Evolutionary conservation across 2,113 vertebrate species (phyloP), one percentile per base, ranked within the genome.

Genomic region (Oriolus oriolus): DNA sequence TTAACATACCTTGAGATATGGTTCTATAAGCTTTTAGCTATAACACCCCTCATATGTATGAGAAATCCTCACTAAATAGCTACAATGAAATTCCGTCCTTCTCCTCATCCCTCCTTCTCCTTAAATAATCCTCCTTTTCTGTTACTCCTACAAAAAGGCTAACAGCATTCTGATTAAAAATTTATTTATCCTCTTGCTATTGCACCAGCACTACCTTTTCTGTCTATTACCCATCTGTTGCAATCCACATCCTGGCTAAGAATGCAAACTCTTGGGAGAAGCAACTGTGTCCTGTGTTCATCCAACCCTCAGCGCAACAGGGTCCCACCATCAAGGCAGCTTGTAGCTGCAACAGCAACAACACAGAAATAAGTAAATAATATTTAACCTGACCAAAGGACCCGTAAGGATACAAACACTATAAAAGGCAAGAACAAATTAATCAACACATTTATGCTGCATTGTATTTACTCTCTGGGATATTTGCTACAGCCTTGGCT

Each of bases 41-140:
- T 19, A 33, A 64, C 0, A 0, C 13, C 27, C 6, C 16, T 52
- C 12, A 16, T 9, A 42, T 2, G 5, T 42, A 52, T 16, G n/a
- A 69, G 28, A 84, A 64, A 85, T 44, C n/a, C 44, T 60, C 44
- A n/a, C 35, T 53, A 56, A 89, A 68, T 1, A 68, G 33, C 30
- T 42, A 77, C 2, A 24, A 69, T 27, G 28, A 71, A 86, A 66
- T 10, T 64, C 35, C 2, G 3, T 52, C 30, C 17, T 83, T 50
- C 42, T 78, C 28, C 14, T 78, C 18, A 23, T 75, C 26, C 26
- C 26, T 68, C 41, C 21, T 81, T 65, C 35, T 87, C 22, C n/a
- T 41, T 82, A 19, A 75, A 90, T 19, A 57, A 85, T 61, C 35
- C 54, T 87, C 28, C 19, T 59, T 56, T 78, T 47, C 59, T 73